Evolutionary conservation across 2,113 vertebrate species (phyloP).

Genomic region (Rhinogobius similis): DNA sequence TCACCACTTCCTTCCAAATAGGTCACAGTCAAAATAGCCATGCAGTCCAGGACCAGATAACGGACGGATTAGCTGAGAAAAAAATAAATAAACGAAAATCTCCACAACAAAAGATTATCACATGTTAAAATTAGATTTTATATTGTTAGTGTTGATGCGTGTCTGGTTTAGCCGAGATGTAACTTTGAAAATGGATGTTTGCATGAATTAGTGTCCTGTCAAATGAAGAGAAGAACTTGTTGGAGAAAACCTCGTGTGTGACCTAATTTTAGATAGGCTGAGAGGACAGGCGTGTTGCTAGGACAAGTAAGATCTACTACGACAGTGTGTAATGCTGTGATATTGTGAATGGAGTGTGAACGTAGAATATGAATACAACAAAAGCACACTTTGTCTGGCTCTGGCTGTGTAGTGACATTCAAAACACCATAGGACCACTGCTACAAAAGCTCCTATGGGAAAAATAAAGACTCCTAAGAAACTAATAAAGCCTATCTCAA

Average conservation of each 20-base stretch:
- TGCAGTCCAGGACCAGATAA: slow-evolving; percentile 32
- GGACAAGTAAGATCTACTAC: slow-evolving; percentile 24
- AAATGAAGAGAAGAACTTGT: slow-evolving; percentile 14
- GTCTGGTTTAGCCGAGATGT: not conserved
- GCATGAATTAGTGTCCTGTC: slow-evolving; percentile 19
- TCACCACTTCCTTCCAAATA: slow-evolving; percentile 65
- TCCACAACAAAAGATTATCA: slow-evolving; percentile 23
- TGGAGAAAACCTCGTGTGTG: slow-evolving; percentile 39
- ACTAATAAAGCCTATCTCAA: not conserved
- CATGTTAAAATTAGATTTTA: slow-evolving; percentile 31
- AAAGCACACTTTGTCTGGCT: not conserved
- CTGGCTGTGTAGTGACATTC: not conserved
- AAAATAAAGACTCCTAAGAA: slow-evolving; percentile 2
- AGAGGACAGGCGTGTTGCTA: slow-evolving; percentile 40
- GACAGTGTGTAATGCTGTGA: not conserved
- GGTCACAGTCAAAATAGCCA: slow-evolving; percentile 55
- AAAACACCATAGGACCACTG: not conserved
- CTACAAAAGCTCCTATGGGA: not conserved
- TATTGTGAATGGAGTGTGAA: not conserved
- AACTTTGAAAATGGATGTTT: slow-evolving; percentile 7
- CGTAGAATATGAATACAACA: not conserved
- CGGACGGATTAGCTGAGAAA: slow-evolving; percentile 47
- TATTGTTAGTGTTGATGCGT: slow-evolving; percentile 34
- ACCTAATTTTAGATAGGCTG: slow-evolving; percentile 62
- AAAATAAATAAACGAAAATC: not conserved